Conservation (phyloP, 2,888 invertebrate species). For the Drosophila nigricruria region DNA sequence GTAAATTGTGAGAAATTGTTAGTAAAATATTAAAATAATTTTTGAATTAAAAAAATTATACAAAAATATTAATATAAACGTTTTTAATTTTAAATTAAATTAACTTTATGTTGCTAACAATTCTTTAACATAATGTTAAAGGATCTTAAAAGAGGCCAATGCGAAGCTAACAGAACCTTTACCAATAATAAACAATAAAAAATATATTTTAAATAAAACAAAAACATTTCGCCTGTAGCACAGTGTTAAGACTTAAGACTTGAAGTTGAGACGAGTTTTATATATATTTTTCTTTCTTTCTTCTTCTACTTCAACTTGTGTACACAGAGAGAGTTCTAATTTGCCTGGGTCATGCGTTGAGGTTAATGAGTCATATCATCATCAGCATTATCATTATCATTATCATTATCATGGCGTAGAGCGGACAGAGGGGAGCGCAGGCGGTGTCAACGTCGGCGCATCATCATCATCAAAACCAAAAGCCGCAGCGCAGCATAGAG, state of each 20-base stretch:
- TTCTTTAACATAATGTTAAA: not conserved
- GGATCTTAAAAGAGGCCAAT: not conserved
- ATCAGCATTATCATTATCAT: constrained; percentile 63
- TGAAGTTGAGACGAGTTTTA: constrained; percentile 51
- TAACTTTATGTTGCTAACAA: too few relatives aligned
- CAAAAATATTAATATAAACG: not conserved
- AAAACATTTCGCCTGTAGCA: constrained; percentile 4
- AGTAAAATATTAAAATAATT: not conserved
- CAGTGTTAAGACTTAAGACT: constrained; percentile 43
- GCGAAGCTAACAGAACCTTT: not conserved
- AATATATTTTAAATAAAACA: not conserved
- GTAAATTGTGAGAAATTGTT: not conserved
- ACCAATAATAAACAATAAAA: not conserved
- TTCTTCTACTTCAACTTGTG: constrained; percentile 33
- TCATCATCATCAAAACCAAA: constrained; percentile 61
- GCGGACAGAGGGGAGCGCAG: not conserved
- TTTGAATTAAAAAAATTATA: not conserved
- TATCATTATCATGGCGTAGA: constrained; percentile 31
- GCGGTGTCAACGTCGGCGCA: constrained; percentile 9
- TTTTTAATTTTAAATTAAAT: too few relatives aligned
- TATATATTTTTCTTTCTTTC: constrained; percentile 12
- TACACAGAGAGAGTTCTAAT: constrained; percentile 68
- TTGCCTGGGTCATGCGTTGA: constrained; percentile 79
- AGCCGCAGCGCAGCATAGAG: constrained; percentile 41
- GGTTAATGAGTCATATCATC: constrained; percentile 81